Evolutionary conservation across 2,797 vertebrate genomes (phyloP), one percentile per base, ranked within the genome.

Genomic region (Triplophysa yarkandensis): DNA sequence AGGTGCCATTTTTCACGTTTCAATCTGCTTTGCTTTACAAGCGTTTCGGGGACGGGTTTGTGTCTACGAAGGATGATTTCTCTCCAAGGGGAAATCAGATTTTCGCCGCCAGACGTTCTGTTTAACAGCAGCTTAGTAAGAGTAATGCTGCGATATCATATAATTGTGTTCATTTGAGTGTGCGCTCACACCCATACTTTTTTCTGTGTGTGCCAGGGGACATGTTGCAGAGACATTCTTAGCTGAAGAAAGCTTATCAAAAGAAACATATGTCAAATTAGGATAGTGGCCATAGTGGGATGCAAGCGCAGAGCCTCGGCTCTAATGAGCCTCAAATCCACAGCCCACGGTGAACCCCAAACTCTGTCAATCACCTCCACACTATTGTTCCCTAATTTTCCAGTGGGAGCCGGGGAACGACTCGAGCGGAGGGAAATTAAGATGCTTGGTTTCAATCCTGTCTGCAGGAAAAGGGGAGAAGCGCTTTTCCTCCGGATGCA

Each of bases 1-100:
- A 80, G 80, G 70, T 81, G 81, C 80, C 87, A 85, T 90, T 89
- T 89, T 90, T 88, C 86, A 89, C 80, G 81, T 90, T 91, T 89
- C 86, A 88, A 89, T 90, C 88, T 89, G 85, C 81, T 79, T 76
- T 75, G 78, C 86, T 87, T 86, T 81, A 81, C 80, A 79, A 68
- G 71, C 77, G 68, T 88, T 85, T 86, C 80, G 83, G 81, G 83
- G 79, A 86, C 80, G 77, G 71, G 77, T 76, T 79, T 82, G 74
- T 74, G 80, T 62, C 69, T 80, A 80, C 84, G 86, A 83, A 74
- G 74, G 86, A 86, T 87, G 86, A 88, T 88, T 80, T 84, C 83
- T 88, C 89, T 83, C 87, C 58, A 16, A 79, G 80, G 78, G 86
- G 82, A 81, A 88, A 86, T 85, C 86, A 17, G 78, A 84, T 85